Evolutionary conservation across 1,140 invertebrate genomes (phyloP), one percentile per base, ranked within the genome.

Genomic region (Augochlora pura): DNA sequence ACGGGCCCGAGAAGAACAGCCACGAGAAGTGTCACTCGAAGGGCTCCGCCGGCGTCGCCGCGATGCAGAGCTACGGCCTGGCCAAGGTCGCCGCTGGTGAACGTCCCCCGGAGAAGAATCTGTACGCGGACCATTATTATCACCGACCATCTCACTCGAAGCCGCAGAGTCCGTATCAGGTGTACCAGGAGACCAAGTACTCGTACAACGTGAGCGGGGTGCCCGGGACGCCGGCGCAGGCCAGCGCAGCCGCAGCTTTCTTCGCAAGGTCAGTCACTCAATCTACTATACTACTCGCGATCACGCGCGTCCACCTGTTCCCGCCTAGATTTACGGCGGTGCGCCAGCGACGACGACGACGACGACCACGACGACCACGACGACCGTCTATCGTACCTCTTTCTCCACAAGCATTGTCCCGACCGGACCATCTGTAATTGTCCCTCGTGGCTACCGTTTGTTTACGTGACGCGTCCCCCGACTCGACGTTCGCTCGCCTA

Each of bases 221-320:
- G 23, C 91, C 92, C 0, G 93, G 93, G 39, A 92, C 91, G 71
- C 89, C 91, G 42, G 91, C 91, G 25, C 93, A 93, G 76, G 91
- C 91, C 46, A 93, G 91, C 76, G 92, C 92, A 73, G 92, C 93
- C 60, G 92, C 93, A 59, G 92, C 92, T 63, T 93, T 93, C 88
- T 93, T 93, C 73, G 92, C 93, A 87, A 92, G 92, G 93, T 93
- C 65, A 89, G 91, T 90, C 64, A 77, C 59, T 76, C 80, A 68
- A 80, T 82, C 71, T 69, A 54, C 27, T 39, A 80, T 80, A 73
- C 52, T 79, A 60, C 27, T 66, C 62, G 66, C 62, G 82, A 84
- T 84, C 77, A 72, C 81, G 27, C 63, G 81, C 63, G 59, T 80
- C 76, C 81, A 80, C 83, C 71, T 84, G 67, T 81, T 79, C 71